These are phyloP conservation scores for Delia radicum DNA, from an alignment of 1,140 invertebrate genomes.

Conservation along the genomic window DNA sequence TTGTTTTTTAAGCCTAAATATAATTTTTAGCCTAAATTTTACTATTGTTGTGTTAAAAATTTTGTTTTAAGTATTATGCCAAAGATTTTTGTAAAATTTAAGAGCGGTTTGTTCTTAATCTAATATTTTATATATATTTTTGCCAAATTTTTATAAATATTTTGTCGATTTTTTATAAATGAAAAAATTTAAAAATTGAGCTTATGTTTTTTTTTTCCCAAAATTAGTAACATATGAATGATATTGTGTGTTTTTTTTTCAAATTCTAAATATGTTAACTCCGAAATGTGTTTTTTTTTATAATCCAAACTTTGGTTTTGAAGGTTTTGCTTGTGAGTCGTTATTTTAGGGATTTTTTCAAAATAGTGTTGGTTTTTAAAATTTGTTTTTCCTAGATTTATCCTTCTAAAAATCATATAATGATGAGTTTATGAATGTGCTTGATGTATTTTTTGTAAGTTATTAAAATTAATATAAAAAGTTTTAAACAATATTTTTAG, in stretches of 20 bases:
- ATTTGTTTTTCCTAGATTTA: not conserved
- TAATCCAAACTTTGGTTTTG: not conserved
- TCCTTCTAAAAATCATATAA: not conserved
- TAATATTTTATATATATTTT: slow-evolving; percentile 28
- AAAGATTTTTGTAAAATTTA: slow-evolving; percentile 42
- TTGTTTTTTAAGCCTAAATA: slow-evolving; percentile 48
- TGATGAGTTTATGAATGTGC: not conserved
- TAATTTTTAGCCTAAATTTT: too few relatives aligned
- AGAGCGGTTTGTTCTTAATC: slow-evolving; percentile 36
- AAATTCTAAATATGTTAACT: not conserved
- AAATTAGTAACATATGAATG: not conserved
- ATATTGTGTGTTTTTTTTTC: too few relatives aligned
- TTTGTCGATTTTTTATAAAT: not conserved
- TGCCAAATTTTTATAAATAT: not conserved
- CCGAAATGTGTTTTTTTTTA: not conserved
- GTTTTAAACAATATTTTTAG: slow-evolving; percentile 11
- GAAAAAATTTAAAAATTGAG: not conserved
- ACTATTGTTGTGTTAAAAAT: slow-evolving; percentile 40
- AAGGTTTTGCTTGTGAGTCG: not conserved
- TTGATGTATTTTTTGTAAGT: not conserved
- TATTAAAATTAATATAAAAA: not conserved
- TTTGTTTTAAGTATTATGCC: slow-evolving; percentile 30
- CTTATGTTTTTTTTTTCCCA: not conserved
- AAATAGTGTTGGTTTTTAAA: not conserved
- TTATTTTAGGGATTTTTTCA: not conserved